A percentile compares a stretch with the other conserved stretches of the same genome.
These are phyloP conservation scores for Eidolon dupreanum DNA, from an alignment of 2,797 vertebrate species.

Conservation along the genomic window DNA sequence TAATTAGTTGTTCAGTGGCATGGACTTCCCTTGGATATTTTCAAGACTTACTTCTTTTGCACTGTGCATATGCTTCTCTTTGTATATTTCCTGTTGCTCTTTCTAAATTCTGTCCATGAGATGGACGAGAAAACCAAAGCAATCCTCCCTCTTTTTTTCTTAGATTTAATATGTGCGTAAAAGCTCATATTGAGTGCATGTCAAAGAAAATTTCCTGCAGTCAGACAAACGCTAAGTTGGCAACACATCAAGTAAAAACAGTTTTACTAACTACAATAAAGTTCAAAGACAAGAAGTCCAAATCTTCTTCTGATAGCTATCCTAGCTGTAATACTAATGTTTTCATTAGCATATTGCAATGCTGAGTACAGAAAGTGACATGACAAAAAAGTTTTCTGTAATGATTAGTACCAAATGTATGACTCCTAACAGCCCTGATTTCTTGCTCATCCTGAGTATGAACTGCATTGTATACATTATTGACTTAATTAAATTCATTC, in stretches of 20 bases:
- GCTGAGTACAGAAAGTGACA: neutral
- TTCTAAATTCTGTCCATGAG: constrained; percentile 22
- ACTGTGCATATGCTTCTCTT: constrained; percentile 33
- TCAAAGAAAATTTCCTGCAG: constrained; percentile 11
- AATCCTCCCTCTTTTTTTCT: neutral
- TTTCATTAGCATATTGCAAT: neutral
- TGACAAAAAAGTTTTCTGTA: neutral
- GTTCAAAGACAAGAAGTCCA: neutral
- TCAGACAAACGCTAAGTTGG: neutral
- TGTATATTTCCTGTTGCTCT: neutral
- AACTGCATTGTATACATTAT: neutral
- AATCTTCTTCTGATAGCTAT: neutral
- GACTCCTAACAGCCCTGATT: neutral
- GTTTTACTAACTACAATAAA: neutral
- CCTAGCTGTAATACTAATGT: neutral
- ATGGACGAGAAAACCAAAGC: constrained; percentile 13
- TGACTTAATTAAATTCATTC: neutral
- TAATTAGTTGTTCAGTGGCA: constrained; percentile 59
- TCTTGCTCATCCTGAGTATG: neutral
- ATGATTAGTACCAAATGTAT: neutral
- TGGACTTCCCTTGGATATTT: constrained; percentile 53
- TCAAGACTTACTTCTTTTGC: constrained; percentile 17
- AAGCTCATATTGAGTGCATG: neutral
- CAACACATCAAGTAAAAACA: neutral
- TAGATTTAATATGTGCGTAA: neutral